Evolutionary conservation across 2,797 vertebrate species (phyloP), one percentile per base, ranked within the genome.

Genomic region (Diplodus sargus): DNA sequence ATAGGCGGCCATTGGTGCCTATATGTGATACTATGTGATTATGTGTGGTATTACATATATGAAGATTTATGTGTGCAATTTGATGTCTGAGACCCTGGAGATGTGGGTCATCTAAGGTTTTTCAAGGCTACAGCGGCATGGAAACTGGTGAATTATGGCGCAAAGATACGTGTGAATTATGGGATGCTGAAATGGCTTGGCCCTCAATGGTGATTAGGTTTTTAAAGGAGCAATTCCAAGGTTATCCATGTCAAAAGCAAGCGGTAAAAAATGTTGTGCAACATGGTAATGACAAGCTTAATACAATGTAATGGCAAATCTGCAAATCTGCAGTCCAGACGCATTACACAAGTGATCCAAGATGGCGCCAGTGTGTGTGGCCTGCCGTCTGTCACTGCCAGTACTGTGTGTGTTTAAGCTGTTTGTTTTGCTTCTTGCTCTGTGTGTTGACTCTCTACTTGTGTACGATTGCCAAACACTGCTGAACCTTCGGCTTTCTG

Each of bases 71-170:
- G 70, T 52, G 54, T 30, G 14, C 45, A 61, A 62, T 52, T 61
- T 70, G 71, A 28, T 42, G 58, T 39, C 58, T 42, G 48, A 64
- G 62, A 79, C 73, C 84, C 71, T 47, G 30, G 67, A 3, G 15
- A 69, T 42, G 30, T 39, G 42, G 59, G 59, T 79, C 59, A 22
- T 63, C 73, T 56, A n/a, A n/a, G 13, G 53, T 23, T 75, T 82
- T 23, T 75, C 83, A 85, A 80, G 85, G 86, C 87, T 72, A 52
- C 72, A 17, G 49, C 45, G 13, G 17, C 30, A 70, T 22, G 70
- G 73, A 48, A 43, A 74, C 71, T 25, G 17, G 47, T 90, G 83
- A 89, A 82, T 83, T 83, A 89, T 82, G 68, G 72, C 48, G 43
- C 9, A 11, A 65, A 8, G 25, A 65, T 81, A 63, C 59, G 60